phyloP scores from a whole-genome alignment of 2,113 vertebrate species.

The Strigops habroptila region DNA sequence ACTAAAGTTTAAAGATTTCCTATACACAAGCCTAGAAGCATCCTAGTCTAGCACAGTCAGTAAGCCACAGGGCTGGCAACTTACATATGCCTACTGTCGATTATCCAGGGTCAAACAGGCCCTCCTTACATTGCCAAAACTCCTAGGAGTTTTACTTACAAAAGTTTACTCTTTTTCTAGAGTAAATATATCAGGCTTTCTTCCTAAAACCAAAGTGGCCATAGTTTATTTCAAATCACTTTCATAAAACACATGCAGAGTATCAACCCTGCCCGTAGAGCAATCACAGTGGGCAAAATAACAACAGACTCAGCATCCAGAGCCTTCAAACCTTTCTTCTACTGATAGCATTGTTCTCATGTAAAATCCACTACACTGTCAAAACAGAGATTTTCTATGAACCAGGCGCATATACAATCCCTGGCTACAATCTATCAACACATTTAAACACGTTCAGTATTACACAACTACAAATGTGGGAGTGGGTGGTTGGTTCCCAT shows the following conservation, averaged over 20 bases:
- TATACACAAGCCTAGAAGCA: background rate
- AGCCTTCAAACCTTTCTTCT: background rate
- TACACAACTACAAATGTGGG: conserved; percentile 25
- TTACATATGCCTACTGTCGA: rapidly evolving
- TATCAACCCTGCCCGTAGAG: background rate
- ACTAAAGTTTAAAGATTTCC: background rate
- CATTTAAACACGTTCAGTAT: conserved; percentile 7
- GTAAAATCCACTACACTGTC: background rate
- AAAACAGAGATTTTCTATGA: background rate
- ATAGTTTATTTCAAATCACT: background rate
- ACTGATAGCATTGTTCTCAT: background rate
- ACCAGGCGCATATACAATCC: background rate
- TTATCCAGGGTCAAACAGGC: background rate
- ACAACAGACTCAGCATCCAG: background rate
- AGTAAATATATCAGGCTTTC: background rate
- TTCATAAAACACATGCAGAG: background rate
- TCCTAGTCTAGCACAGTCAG: background rate
- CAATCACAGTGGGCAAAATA: background rate
- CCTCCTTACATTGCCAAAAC: background rate
- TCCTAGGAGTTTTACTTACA: background rate
- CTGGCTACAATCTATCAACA: conserved; percentile 19
- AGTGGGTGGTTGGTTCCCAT: conserved; percentile 48
- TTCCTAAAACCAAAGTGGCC: background rate
- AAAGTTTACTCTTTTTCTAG: background rate
- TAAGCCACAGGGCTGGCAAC: background rate